A percentile compares a stretch with the other conserved stretches of the same genome.
phyloP scores from a whole-genome alignment of 2,888 invertebrate genomes.

The Erpobdella octoculata region DNA sequence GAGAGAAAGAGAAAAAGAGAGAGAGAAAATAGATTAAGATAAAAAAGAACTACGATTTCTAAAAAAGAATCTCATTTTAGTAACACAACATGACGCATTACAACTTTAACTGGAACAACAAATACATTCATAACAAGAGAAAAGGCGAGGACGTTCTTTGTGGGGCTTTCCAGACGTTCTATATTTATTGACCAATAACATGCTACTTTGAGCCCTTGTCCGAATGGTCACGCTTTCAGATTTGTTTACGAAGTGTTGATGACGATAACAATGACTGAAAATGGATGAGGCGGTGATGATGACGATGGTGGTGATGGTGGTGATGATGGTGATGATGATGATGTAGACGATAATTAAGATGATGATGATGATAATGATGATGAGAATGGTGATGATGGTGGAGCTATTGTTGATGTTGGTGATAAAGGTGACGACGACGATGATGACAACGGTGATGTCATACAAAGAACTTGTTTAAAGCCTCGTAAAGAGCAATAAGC shows the following conservation, averaged over 20 bases:
- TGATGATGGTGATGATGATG: constrained; percentile 15
- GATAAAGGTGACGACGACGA: neutral
- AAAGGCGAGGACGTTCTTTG: no score
- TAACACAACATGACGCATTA: no score
- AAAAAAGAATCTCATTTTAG: no score
- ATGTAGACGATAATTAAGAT: constrained; percentile 16
- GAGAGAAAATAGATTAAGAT: neutral
- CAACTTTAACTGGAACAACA: no score
- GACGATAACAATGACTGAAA: no score
- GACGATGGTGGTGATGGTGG: constrained; percentile 16
- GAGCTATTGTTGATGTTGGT: neutral
- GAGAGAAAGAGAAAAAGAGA: neutral
- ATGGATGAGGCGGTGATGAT: neutral
- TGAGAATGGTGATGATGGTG: constrained; percentile 12
- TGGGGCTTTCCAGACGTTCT: no score
- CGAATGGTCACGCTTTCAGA: no score
- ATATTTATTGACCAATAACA: no score
- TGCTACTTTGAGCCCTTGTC: no score
- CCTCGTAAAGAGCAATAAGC: neutral
- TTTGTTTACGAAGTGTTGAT: no score
- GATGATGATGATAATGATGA: neutral
- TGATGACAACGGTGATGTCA: neutral
- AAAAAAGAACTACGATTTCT: no score
- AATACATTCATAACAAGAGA: no score
- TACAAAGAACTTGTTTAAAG: neutral